Percentiles rank a stretch among this genome's conserved stretches.
Conservation (phyloP, 2,113 vertebrate genomes). For the Otis tarda region DNA sequence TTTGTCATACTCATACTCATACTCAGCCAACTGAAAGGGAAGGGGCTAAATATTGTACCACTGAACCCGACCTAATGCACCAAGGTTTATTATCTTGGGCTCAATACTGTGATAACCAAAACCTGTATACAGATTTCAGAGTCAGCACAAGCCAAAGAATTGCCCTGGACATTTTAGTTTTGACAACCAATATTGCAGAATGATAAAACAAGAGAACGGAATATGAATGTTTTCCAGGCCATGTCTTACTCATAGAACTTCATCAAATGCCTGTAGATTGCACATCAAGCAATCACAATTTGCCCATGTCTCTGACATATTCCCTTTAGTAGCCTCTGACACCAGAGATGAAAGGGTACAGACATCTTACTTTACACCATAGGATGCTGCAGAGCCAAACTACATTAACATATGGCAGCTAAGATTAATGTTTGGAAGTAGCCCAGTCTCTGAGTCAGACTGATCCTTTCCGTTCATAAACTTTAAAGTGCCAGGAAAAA, state of each 20-base stretch:
- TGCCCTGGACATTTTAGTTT: background rate
- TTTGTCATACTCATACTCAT: background rate
- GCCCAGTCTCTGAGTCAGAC: slow-evolving; percentile 61
- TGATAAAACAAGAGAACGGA: background rate
- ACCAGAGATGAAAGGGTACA: background rate
- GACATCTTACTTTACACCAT: background rate
- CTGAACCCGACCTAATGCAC: background rate
- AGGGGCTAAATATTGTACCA: background rate
- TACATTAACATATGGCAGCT: slow-evolving; percentile 59
- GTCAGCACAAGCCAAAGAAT: background rate
- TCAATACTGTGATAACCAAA: background rate
- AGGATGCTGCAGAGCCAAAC: slow-evolving; percentile 33
- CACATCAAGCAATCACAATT: background rate
- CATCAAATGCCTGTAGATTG: background rate
- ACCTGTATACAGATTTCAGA: background rate
- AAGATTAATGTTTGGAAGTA: slow-evolving; percentile 55
- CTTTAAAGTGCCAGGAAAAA: slow-evolving; percentile 61
- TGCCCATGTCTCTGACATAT: background rate
- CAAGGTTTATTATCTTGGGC: background rate
- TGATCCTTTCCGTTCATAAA: slow-evolving; percentile 62
- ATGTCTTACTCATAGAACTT: background rate
- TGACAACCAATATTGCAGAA: background rate
- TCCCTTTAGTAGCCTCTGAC: background rate
- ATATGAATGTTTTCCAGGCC: background rate
- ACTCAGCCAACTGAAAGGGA: background rate